These are phyloP conservation scores for Lacerta bilineata DNA, from an alignment of 2,797 vertebrate genomes.

Conservation along the genomic window DNA sequence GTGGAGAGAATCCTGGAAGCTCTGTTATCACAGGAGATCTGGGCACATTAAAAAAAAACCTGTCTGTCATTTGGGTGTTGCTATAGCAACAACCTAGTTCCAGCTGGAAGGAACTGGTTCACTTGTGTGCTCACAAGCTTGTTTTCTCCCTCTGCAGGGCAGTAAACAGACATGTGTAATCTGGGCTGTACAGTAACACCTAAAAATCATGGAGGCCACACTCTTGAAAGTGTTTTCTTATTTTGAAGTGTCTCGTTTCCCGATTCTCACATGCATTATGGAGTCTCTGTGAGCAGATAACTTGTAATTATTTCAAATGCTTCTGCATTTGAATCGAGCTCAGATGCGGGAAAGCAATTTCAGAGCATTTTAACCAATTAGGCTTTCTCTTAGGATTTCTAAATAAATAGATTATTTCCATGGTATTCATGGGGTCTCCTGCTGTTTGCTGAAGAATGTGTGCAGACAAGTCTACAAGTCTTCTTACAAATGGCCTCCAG, in stretches of 20 bases:
- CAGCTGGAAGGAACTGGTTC: slow-evolving; percentile 77
- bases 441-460: slow-evolving; percentile 32
- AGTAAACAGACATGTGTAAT: slow-evolving; percentile 54
- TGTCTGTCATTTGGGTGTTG: slow-evolving; percentile 83
- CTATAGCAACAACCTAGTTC: slow-evolving; percentile 85
- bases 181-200: slow-evolving; percentile 41
- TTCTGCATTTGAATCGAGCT: slow-evolving; percentile 48
- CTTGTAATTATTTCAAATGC: slow-evolving; percentile 52
- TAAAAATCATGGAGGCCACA: slow-evolving; percentile 25
- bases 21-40: slow-evolving; percentile 76
- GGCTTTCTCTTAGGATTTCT: slow-evolving; percentile 44
- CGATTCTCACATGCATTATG: slow-evolving; percentile 48
- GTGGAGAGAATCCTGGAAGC: slow-evolving; percentile 67
- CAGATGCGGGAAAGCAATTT: slow-evolving; percentile 58
- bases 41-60: slow-evolving; percentile 79
- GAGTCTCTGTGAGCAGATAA: neutral
- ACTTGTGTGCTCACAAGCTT: slow-evolving; percentile 69
- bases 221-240: neutral
- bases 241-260: slow-evolving; percentile 33
- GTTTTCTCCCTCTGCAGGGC: slow-evolving; percentile 57
- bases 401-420: slow-evolving; percentile 56
- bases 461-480: neutral
- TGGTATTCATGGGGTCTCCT: slow-evolving; percentile 42
- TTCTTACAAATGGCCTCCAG: slow-evolving; percentile 64
- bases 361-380: slow-evolving; percentile 62